Evolutionary conservation across 2,797 vertebrate species (phyloP).

Genomic region (Eremophila alpestris): DNA sequence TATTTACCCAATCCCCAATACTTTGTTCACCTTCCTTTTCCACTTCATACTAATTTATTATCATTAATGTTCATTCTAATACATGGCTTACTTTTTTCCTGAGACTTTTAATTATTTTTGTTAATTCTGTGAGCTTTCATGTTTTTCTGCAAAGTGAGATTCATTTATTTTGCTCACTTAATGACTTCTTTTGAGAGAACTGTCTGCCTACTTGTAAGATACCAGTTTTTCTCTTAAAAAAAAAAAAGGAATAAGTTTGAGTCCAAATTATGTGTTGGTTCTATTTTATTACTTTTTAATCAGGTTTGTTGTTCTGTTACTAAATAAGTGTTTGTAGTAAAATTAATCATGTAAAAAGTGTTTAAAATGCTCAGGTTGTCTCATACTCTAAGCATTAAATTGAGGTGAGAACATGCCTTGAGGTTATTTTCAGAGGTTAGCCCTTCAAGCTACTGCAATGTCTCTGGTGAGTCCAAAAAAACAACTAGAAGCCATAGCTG

Average conservation of each 20-base stretch:
- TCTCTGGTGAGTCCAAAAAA: not conserved
- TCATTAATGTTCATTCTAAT: not conserved
- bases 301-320: not conserved
- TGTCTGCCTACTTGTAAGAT: not conserved
- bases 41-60: not conserved
- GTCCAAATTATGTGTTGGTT: not conserved
- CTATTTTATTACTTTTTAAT: not conserved
- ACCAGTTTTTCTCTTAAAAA: not conserved
- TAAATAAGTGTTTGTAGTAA: not conserved
- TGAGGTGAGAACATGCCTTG: not conserved
- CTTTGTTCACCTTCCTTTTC: not conserved
- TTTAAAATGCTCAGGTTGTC: not conserved
- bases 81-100: not conserved
- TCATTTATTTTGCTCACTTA: not conserved
- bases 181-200: not conserved
- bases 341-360: not conserved
- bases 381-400: not conserved
- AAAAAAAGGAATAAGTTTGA: fast-evolving
- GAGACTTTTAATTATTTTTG: not conserved
- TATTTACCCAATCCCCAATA: not conserved
- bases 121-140: not conserved
- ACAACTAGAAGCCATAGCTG: not conserved
- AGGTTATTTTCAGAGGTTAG: not conserved
- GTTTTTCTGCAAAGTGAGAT: not conserved
- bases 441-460: not conserved